Percentiles rank a stretch among this genome's conserved stretches.
These are phyloP conservation scores for Saguinus midas DNA, from an alignment of 2,113 vertebrate species.

Conservation along the genomic window DNA sequence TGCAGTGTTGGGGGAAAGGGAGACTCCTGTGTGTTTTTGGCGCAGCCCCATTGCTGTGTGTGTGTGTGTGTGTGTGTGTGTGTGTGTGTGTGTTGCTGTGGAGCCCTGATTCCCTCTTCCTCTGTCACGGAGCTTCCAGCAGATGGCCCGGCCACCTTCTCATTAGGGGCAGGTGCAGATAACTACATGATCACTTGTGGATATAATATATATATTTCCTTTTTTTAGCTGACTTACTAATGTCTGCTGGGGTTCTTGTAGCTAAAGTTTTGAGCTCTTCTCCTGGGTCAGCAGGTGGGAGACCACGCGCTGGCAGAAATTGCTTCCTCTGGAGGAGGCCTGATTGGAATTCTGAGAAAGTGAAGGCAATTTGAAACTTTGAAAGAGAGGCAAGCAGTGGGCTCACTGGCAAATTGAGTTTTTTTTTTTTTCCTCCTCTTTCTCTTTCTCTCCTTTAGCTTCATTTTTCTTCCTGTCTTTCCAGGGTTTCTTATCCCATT, in stretches of 20 bases:
- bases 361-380: constrained; percentile 43
- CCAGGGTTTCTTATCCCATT: constrained; percentile 28
- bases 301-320: not conserved
- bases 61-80: too few relatives aligned
- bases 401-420: not conserved
- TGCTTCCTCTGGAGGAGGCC: not conserved
- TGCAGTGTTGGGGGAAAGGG: not conserved
- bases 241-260: constrained; percentile 54
- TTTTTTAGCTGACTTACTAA: constrained; percentile 62
- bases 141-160: constrained; percentile 64
- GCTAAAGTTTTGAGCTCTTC: constrained; percentile 31
- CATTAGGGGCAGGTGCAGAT: not conserved
- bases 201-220: not conserved
- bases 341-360: constrained; percentile 61
- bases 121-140: constrained; percentile 51
- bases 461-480: constrained; percentile 75
- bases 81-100: not conserved
- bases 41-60: constrained; percentile 30
- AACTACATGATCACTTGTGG: not conserved
- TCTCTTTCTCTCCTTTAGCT: not conserved
- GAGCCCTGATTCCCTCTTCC: constrained; percentile 47
- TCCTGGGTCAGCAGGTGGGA: not conserved
- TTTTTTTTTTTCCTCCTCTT: not conserved
- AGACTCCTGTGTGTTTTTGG: constrained; percentile 31
- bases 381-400: not conserved